Conservation (phyloP, 1,140 invertebrate species). For the Lutraria rhynchaena region DNA sequence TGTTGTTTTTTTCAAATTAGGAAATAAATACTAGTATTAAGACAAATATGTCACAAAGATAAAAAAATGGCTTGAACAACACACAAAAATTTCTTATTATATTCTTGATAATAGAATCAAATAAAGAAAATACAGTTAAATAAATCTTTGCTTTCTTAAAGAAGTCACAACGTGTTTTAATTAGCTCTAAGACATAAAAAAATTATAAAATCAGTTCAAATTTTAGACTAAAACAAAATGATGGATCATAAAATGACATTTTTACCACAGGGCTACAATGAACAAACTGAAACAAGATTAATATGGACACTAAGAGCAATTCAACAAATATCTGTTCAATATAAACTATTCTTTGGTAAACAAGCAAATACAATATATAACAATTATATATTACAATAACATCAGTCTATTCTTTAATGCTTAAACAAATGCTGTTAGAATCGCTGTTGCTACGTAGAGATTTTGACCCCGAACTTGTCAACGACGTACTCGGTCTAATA, state of each 20-base stretch:
- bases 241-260: not conserved
- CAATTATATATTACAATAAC: too few relatives aligned
- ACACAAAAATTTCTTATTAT: not conserved
- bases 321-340: too few relatives aligned
- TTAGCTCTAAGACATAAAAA: too few relatives aligned
- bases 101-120: not conserved
- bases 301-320: too few relatives aligned
- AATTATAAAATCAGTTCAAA: not conserved
- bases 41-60: not conserved
- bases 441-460: conserved; percentile 34
- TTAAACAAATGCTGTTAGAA: conserved; percentile 11
- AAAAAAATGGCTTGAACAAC: not conserved
- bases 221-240: not conserved
- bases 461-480: conserved; percentile 43
- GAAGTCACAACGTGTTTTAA: too few relatives aligned
- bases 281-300: too few relatives aligned
- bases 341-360: too few relatives aligned
- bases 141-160: conserved; percentile 14
- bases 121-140: not conserved
- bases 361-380: too few relatives aligned
- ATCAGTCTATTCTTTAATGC: conserved; percentile 5
- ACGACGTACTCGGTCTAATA: not conserved
- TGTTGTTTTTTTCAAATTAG: too few relatives aligned
- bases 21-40: not conserved
- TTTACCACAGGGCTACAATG: not conserved